A percentile compares a stretch with the other conserved stretches of the same genome.
Conservation (phyloP, 1,140 invertebrate species). For the Zaprionus vittiger region DNA sequence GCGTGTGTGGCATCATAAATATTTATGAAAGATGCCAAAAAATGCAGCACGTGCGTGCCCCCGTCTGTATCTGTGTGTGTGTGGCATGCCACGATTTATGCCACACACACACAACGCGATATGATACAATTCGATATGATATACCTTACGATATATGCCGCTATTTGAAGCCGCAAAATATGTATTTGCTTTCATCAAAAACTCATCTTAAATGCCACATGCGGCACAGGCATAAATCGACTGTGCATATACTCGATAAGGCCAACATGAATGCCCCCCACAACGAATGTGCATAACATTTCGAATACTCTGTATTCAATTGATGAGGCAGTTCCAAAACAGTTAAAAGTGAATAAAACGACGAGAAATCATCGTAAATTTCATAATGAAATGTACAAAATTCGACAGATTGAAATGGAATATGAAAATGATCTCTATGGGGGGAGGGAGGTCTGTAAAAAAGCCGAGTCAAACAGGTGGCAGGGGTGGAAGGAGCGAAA, state of each 20-base stretch:
- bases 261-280: neutral
- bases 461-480: neutral
- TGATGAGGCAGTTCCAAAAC: conserved; percentile 43
- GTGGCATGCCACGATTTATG: conserved; percentile 52
- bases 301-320: conserved; percentile 46
- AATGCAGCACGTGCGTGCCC: conserved; percentile 48
- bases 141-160: conserved; percentile 31
- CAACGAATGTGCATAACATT: neutral
- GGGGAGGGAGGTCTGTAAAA: neutral
- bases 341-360: conserved; percentile 33
- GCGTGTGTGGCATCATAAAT: conserved; percentile 65
- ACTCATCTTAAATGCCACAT: conserved; percentile 79
- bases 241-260: neutral
- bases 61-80: neutral
- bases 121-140: neutral
- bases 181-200: conserved; percentile 69
- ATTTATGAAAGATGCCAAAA: conserved; percentile 72
- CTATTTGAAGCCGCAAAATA: conserved; percentile 47
- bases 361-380: conserved; percentile 42
- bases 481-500: neutral
- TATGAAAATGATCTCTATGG: neutral
- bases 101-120: neutral
- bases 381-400: conserved; percentile 34
- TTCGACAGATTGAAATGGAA: conserved; percentile 13
- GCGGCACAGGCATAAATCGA: conserved; percentile 57